Conservation (phyloP, 2,888 invertebrate genomes). For the Aleiodes alternator region DNA sequence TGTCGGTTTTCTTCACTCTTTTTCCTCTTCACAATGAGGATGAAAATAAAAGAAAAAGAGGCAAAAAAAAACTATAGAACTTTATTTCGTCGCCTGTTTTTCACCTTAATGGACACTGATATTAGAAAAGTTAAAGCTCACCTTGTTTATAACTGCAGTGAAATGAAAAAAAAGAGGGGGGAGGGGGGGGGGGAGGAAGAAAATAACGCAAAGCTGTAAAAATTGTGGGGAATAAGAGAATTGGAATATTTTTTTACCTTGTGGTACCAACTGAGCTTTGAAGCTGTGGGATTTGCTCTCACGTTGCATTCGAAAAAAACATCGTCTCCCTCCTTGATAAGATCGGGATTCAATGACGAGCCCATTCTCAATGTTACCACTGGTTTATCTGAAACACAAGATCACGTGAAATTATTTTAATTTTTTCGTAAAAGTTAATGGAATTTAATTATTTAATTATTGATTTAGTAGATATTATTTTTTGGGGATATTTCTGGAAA, state of each 20-base stretch:
- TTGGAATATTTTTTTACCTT: slow-evolving; percentile 82
- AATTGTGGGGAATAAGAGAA: background rate
- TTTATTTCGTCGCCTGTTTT: slow-evolving; percentile 12
- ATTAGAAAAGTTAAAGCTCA: slow-evolving; percentile 25
- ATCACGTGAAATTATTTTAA: slow-evolving; percentile 25
- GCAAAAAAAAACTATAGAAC: background rate
- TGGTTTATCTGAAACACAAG: slow-evolving; percentile 83
- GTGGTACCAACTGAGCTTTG: slow-evolving; percentile 91
- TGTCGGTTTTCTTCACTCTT: slow-evolving; percentile 11
- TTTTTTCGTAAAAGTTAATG: background rate
- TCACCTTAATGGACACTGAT: slow-evolving; percentile 26
- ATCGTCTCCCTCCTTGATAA: slow-evolving; percentile 93
- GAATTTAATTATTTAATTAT: too few species aligned
- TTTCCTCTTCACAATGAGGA: slow-evolving; percentile 1
- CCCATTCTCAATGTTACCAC: slow-evolving; percentile 90
- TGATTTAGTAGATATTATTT: too few species aligned
- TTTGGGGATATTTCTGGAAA: too few species aligned
- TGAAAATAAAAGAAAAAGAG: background rate
- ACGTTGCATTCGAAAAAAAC: slow-evolving; percentile 93
- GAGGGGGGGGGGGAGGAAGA: slow-evolving; percentile 11
- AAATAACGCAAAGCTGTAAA: slow-evolving; percentile 8
- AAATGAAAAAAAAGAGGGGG: background rate
- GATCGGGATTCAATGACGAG: slow-evolving; percentile 87
- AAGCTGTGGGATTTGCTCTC: slow-evolving; percentile 88
- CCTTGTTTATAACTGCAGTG: slow-evolving; percentile 26